Conservation (phyloP, 1,140 invertebrate species). For the Patella vulgata region DNA sequence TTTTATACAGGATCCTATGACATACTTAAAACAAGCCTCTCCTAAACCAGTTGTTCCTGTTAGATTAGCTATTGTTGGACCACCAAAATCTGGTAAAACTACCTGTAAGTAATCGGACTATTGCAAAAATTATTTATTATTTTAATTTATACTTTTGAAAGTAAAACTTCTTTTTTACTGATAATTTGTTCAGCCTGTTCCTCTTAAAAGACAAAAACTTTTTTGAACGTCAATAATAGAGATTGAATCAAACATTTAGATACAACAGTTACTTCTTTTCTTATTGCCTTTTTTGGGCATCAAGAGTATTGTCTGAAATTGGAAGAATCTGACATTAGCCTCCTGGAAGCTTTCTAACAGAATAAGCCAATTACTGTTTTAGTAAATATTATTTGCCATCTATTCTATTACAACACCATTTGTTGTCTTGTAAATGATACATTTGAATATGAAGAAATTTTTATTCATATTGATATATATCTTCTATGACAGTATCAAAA, state of each 20-base stretch:
- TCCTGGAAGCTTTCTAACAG: too few species aligned
- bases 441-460: too few species aligned
- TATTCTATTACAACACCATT: too few species aligned
- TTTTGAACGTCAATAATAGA: not conserved
- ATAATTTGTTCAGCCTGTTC: not conserved
- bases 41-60: slow-evolving; percentile 66
- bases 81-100: slow-evolving; percentile 67
- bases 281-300: too few species aligned
- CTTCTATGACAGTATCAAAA: slow-evolving; percentile 59
- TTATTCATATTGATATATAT: too few species aligned
- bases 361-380: too few species aligned
- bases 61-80: slow-evolving; percentile 64
- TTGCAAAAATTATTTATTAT: not conserved
- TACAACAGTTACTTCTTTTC: too few species aligned
- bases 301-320: too few species aligned
- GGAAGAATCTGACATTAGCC: too few species aligned
- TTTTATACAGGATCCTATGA: slow-evolving; percentile 62
- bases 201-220: not conserved
- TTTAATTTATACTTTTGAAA: not conserved
- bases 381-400: too few species aligned
- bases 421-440: too few species aligned
- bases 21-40: slow-evolving; percentile 58
- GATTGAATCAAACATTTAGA: not conserved
- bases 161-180: not conserved
- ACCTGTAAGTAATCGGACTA: slow-evolving; percentile 52